Percentiles rank a stretch among this genome's conserved stretches.
These are phyloP conservation scores for Melospiza melodia DNA, from an alignment of 2,113 vertebrate species.

Conservation along the genomic window DNA sequence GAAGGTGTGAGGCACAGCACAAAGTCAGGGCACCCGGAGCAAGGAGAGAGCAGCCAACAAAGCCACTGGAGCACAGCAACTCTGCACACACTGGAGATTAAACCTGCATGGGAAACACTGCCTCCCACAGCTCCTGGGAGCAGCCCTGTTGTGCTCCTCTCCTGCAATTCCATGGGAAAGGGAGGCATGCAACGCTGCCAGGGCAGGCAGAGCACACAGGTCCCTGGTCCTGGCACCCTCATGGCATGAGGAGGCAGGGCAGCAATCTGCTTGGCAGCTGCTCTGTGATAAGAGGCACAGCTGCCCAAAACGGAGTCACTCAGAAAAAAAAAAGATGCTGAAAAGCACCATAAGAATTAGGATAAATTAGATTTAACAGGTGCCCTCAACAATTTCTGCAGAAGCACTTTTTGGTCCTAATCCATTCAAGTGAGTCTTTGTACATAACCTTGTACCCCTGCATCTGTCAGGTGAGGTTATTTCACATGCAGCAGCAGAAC, in stretches of 20 bases:
- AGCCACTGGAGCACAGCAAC: not conserved
- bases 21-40: not conserved
- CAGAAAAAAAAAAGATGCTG: not conserved
- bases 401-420: not conserved
- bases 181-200: not conserved
- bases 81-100: too few species aligned
- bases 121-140: not conserved
- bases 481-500: not conserved
- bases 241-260: not conserved
- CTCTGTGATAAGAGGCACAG: not conserved
- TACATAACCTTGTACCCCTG: not conserved
- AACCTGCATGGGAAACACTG: accelerated
- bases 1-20: not conserved
- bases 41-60: not conserved
- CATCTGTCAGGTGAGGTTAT: not conserved
- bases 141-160: not conserved
- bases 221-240: not conserved
- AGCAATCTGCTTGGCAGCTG: not conserved
- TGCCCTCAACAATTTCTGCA: not conserved
- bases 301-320: not conserved
- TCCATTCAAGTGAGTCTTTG: not conserved
- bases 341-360: not conserved
- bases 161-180: not conserved
- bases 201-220: not conserved
- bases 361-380: not conserved